Evolutionary conservation across 2,113 vertebrate genomes (phyloP), one percentile per base, ranked within the genome.

Genomic region (Xenopus laevis): DNA sequence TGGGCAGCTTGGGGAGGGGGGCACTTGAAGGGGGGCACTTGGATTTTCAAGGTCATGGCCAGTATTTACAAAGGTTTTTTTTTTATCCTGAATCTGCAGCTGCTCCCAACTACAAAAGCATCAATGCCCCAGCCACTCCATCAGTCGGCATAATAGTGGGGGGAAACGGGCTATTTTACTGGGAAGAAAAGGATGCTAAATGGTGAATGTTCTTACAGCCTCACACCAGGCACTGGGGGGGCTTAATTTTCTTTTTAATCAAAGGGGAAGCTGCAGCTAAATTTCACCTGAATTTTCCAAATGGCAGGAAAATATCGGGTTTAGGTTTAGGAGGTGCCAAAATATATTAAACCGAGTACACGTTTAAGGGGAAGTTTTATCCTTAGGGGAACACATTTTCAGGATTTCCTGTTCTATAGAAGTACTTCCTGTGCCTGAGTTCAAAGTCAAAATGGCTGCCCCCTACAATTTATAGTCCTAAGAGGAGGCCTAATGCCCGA

Each of bases 41-140:
- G 66, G 72, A 74, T 71, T 71, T 68, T 27, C 72, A 62, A 63
- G 74, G 77, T 80, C 72, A 63, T 8, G 30, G 53, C 72, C 47
- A 0, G 59, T 18, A 71, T 57, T 71, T 68, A 67, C 64, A 62
- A 8, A 40, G 61, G 0, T 40, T 76, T 57, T 9, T 23, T 10
- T 76, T 57, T 9, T 23, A 78, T 44, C 59, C 66, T 70, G 11
- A 33, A 52, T 27, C 67, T 70, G 74, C 74, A 77, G 66, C 74
- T 77, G 74, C 74, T 67, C 69, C 60, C 59, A 16, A 70, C 66
- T 77, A 70, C 74, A 77, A 77, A 77, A 77, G 67, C 66, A 68
- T 65, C 60, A 61, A 63, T 63, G 59, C 66, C 47, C 58, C 30
- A 61, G 65, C 65, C 68, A 68, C 62, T 77, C 59, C 58, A 70